These are phyloP conservation scores for Hippasteria phrygiana DNA, from an alignment of 53 echinoderm and acorn worm species.

Conservation along the genomic window DNA sequence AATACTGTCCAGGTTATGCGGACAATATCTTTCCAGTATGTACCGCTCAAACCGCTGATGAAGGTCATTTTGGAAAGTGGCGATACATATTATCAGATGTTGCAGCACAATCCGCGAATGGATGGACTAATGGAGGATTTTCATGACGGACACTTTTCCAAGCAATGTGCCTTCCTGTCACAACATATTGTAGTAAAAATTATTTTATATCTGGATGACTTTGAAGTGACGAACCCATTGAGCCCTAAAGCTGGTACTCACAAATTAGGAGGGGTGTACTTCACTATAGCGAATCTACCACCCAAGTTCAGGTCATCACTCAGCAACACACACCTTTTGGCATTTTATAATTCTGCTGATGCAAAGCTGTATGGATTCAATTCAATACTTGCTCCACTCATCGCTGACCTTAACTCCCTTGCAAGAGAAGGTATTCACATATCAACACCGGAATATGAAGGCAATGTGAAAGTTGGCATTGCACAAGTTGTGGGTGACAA, in stretches of 20 bases:
- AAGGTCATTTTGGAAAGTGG: background rate
- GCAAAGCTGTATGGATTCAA: background rate
- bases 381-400: background rate
- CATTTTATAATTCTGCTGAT: background rate
- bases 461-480: background rate
- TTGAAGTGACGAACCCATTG: conserved; percentile 56
- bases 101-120: background rate
- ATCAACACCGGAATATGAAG: background rate
- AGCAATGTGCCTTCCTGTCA: background rate
- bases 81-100: background rate
- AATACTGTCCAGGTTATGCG: background rate
- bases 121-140: background rate
- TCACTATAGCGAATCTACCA: background rate
- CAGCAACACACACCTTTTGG: background rate
- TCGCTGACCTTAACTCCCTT: background rate
- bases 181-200: background rate
- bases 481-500: background rate
- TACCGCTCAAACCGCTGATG: background rate
- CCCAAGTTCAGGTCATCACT: background rate
- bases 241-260: conserved; percentile 55
- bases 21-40: background rate
- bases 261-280: conserved; percentile 33
- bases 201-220: conserved; percentile 39
- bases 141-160: background rate
- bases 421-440: background rate